Evolutionary conservation across 2,113 vertebrate genomes (phyloP).

Genomic region (Tenebrosternarchus preto): DNA sequence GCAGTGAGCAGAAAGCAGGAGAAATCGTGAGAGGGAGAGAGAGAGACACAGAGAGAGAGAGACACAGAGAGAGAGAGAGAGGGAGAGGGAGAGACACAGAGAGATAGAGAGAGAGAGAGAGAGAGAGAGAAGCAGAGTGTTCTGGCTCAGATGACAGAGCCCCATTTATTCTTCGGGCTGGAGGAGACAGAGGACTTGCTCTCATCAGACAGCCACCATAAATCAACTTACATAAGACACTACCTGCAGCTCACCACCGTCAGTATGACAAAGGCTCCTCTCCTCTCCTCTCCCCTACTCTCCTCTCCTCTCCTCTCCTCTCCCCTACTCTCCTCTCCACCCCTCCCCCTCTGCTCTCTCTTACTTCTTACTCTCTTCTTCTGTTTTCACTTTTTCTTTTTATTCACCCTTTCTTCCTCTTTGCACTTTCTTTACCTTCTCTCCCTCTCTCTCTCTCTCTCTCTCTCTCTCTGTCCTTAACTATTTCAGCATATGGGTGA

Average conservation of each 20-base stretch:
- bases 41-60: not conserved
- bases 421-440: not conserved
- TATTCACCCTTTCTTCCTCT: conserved; percentile 26
- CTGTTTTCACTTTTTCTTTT: conserved; percentile 24
- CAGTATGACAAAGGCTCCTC: conserved; percentile 48
- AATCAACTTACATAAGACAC: conserved; percentile 69
- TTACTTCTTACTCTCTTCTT: conserved; percentile 26
- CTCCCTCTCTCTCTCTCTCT: conserved; percentile 2
- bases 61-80: conserved; percentile 21
- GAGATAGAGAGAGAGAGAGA: not conserved
- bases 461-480: not conserved
- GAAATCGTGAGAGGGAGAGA: too few relatives aligned
- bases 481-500: not conserved
- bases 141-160: conserved; percentile 69
- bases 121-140: conserved; percentile 29
- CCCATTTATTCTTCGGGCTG: conserved; percentile 73
- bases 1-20: too few relatives aligned
- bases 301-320: conserved; percentile 30
- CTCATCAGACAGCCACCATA: conserved; percentile 65
- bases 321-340: conserved; percentile 20
- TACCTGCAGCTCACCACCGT: conserved; percentile 54
- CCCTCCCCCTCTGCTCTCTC: conserved; percentile 23
- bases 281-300: conserved; percentile 23
- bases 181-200: conserved; percentile 72
- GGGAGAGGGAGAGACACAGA: conserved; percentile 3